Base-by-base conservation (phyloP, 2,888 invertebrate species). In the Salpingus planirostris region DNA sequence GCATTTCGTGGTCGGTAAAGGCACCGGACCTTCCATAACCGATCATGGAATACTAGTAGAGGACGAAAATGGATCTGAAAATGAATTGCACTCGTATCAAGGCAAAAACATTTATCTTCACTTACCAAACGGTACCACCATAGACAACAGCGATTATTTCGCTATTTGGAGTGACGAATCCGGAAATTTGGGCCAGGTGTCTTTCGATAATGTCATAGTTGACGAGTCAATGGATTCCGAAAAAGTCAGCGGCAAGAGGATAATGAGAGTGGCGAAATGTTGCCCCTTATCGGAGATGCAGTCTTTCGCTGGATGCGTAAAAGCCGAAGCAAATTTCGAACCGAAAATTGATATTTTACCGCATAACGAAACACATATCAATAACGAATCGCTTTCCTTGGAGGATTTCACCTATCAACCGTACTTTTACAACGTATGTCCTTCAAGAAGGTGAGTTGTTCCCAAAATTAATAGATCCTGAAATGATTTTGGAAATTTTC, bases 91-190 rank as follows among this genome's bases (percentile, higher is more conserved):
- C 2, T 24, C 21, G 2, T 51, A 51, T 23, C 29, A 33, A 4
- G 46, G 48, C 1, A 29, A 47, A 31, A 54, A 50, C 33, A 30
- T 55, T 4, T 46, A 49, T 21, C 27, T 58, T 2, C 33, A 13
- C 2, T 27, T 57, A 7, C 55, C 58, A 2, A 29, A 31, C 14
- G 34, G 32, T 24, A 13, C 44, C 11, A 48, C 42, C 3, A 31
- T 43, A 4, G 42, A 49, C 18, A 33, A 38, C 13, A 47, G 54
- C 1, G 49, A 54, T n/a, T 56, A 52, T 33, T 44, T 58, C 5
- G 46, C 40, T 0, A 31, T 53, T 4, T 53, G 49, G 49, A 45
- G 43, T 15, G 38, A 36, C 3, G 12, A 40, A 8, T 33, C 27
- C 10, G 33, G 37, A 8, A 46, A 31, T 33, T 39, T 50, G 15